Evolutionary conservation across 2,113 vertebrate species (phyloP).

Genomic region (Rynchops niger): DNA sequence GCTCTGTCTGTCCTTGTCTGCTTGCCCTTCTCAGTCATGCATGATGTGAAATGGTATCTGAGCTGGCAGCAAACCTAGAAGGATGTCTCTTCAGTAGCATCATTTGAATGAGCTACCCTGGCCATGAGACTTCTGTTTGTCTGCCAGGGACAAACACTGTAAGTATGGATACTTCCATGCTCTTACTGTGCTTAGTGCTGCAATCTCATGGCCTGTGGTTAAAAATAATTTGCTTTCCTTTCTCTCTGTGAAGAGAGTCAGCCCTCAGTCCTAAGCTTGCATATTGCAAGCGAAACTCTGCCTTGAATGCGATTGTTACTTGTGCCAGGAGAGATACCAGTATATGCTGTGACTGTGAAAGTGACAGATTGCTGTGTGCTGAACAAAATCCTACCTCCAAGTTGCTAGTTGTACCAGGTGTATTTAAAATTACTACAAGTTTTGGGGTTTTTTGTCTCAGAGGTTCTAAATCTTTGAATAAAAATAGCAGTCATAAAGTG

Average conservation of each 20-base stretch:
- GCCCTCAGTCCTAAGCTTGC: neutral
- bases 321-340: neutral
- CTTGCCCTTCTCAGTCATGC: neutral
- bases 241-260: neutral
- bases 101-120: neutral
- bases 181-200: neutral
- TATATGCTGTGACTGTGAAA: neutral
- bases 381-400: neutral
- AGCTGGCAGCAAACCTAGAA: neutral
- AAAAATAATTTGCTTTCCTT: neutral
- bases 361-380: neutral
- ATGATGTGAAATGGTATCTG: rapidly evolving
- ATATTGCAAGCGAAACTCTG: neutral
- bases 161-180: neutral
- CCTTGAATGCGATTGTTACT: neutral
- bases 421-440: neutral
- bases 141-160: neutral
- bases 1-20: neutral
- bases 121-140: neutral
- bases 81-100: neutral
- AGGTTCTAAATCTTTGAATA: neutral
- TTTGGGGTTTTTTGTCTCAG: neutral
- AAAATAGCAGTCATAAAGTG: neutral
- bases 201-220: neutral
- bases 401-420: neutral